Conservation (phyloP, 2,797 vertebrate genomes). For the Pterois miles region DNA sequence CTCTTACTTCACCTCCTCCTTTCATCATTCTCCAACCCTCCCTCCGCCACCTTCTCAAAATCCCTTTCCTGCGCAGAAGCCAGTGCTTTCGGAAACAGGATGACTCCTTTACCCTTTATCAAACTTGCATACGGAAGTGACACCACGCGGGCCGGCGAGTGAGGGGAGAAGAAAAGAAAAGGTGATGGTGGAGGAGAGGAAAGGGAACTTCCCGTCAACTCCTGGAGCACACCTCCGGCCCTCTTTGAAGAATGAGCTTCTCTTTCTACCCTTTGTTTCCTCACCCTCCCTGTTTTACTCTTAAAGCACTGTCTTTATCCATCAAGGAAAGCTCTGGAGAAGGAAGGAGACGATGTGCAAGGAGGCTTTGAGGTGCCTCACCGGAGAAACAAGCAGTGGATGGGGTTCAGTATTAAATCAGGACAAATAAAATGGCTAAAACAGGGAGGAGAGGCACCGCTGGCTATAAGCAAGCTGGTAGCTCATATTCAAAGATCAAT, state of each 20-base stretch:
- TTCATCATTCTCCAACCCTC: constrained; percentile 33
- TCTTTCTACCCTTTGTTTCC: constrained; percentile 37
- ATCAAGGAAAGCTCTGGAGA: constrained; percentile 39
- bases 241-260: constrained; percentile 61
- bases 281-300: not conserved
- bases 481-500: constrained; percentile 22
- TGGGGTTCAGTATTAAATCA: constrained; percentile 15
- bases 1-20: constrained; percentile 40
- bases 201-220: constrained; percentile 57
- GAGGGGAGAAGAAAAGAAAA: constrained; percentile 51
- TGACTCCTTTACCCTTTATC: constrained; percentile 64
- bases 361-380: constrained; percentile 29
- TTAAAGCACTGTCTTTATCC: constrained; percentile 28
- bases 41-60: constrained; percentile 1
- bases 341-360: constrained; percentile 13
- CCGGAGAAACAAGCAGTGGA: not conserved
- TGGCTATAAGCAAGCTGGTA: constrained; percentile 8
- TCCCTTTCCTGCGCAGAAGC: constrained; percentile 35
- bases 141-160: constrained; percentile 24
- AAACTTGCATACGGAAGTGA: constrained; percentile 63
- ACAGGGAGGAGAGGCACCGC: not conserved
- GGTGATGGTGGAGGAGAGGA: constrained; percentile 46
- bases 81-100: constrained; percentile 7
- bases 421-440: constrained; percentile 16
- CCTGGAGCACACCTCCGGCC: constrained; percentile 55